phyloP scores from a whole-genome alignment of 2,888 invertebrate genomes.

The Cyclophora albipunctata region DNA sequence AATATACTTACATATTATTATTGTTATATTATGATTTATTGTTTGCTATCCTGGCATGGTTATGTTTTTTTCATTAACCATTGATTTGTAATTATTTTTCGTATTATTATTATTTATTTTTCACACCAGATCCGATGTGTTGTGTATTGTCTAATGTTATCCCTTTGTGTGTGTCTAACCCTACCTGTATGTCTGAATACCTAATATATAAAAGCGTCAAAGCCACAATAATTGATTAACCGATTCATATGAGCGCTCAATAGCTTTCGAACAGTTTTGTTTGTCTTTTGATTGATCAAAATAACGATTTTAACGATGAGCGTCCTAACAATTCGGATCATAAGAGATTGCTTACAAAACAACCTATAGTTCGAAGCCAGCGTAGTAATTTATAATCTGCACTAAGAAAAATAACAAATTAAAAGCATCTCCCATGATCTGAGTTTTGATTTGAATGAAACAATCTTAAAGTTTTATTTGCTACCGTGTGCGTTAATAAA shows the following conservation, averaged over 20 bases:
- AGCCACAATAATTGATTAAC: slow-evolving; percentile 40
- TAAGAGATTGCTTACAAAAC: slow-evolving; percentile 38
- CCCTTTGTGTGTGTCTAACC: slow-evolving; percentile 91
- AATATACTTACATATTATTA: slow-evolving; percentile 29
- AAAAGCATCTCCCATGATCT: slow-evolving; percentile 54
- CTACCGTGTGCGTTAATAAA: slow-evolving; percentile 40
- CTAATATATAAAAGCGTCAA: slow-evolving; percentile 62
- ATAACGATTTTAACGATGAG: slow-evolving; percentile 30
- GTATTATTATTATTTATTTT: slow-evolving; percentile 56
- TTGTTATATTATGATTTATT: slow-evolving; percentile 35
- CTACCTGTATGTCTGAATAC: slow-evolving; percentile 73
- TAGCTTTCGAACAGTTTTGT: slow-evolving; percentile 68
- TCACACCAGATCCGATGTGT: slow-evolving; percentile 77
- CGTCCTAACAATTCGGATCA: slow-evolving; percentile 53
- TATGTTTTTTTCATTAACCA: slow-evolving; percentile 53
- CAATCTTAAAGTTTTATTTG: slow-evolving; percentile 37
- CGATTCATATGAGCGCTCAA: slow-evolving; percentile 58
- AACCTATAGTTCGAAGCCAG: too few relatives aligned
- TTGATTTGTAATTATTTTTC: slow-evolving; percentile 44
- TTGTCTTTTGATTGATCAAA: slow-evolving; percentile 52
- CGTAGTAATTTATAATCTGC: slow-evolving; percentile 10
- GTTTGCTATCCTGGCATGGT: slow-evolving; percentile 70
- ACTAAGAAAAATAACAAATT: slow-evolving; percentile 4
- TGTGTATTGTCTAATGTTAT: slow-evolving; percentile 95
- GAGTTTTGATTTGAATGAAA: slow-evolving; percentile 36